Evolutionary conservation across 2,888 invertebrate genomes (phyloP).

Genomic region (Hoplodrina blanda): DNA sequence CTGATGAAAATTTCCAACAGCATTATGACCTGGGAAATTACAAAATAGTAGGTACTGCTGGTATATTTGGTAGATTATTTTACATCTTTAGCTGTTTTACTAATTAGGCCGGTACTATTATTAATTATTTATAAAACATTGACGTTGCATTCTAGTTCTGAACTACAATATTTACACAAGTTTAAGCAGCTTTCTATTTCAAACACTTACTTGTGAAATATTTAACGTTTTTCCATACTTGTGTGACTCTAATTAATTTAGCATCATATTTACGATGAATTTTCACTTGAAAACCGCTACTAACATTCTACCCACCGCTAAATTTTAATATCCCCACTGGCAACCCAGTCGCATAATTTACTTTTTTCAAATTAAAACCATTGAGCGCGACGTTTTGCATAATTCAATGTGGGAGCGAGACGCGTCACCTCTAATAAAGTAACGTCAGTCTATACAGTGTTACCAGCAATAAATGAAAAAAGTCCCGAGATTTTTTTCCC

Average conservation of each 20-base stretch:
- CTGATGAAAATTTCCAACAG: no score
- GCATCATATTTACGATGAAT: slow-evolving; percentile 42
- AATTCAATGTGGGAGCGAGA: slow-evolving; percentile 66
- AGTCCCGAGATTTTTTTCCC: slow-evolving; percentile 49
- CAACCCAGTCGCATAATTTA: slow-evolving; percentile 63
- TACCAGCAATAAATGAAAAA: slow-evolving; percentile 61
- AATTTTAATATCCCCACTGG: slow-evolving; percentile 62
- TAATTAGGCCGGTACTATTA: neutral
- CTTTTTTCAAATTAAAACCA: slow-evolving; percentile 69
- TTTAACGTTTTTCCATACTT: slow-evolving; percentile 30
- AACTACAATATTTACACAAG: neutral
- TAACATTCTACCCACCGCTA: slow-evolving; percentile 40
- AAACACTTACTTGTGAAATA: slow-evolving; percentile 23
- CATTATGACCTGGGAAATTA: no score
- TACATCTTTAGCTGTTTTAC: no score
- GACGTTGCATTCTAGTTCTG: no score
- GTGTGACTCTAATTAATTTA: slow-evolving; percentile 51
- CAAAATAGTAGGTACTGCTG: no score
- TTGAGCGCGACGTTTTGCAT: slow-evolving; percentile 67
- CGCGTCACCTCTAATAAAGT: slow-evolving; percentile 56
- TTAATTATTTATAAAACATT: neutral
- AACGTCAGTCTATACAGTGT: slow-evolving; percentile 57
- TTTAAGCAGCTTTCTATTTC: neutral
- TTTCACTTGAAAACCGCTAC: slow-evolving; percentile 41
- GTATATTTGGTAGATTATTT: no score